Base-by-base conservation (phyloP, 2,888 invertebrate species). In the Lobophora halterata region DNA sequence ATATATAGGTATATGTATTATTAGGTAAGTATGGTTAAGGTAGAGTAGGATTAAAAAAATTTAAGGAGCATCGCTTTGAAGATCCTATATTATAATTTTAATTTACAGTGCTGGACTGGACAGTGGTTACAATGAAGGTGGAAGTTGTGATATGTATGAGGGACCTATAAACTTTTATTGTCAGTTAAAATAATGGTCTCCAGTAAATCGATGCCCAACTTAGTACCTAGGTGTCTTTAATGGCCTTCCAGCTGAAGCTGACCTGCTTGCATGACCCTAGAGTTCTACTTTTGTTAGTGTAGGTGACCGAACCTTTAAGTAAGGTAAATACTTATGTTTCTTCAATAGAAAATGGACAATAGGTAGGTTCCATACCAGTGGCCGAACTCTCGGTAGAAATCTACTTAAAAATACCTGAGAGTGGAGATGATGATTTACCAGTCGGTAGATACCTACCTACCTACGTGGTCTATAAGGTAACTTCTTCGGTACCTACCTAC, bases 141-240 rank as follows among this genome's bases (percentile, higher is more conserved):
- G 69, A 66, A 72, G 70, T 61, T 52, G 25, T 29, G 45, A 40
- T 72, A n/a, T n/a, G n/a, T n/a, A n/a, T n/a, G n/a, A n/a, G 18
- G 18, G 24, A 30, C 29, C n/a, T n/a, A 59, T 78, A 65, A 76
- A 73, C 54, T 73, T 76, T 74, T 72, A 79, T 59, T 50, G 61
- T 47, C 56, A 58, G 61, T 71, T 68, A 70, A 71, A 66, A 61
- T 68, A 61, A 70, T 65, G 62, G 51, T 33, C 49, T 55, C 51
- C 46, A 27, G 37, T 40, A 49, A 61, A 67, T 68, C 64, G 58
- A 65, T 65, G 55, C 18, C 39, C 31, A 27, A 31, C 31, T 27
- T 28, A 37, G 42, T 44, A 37, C 39, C 35, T 36, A 33, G 45
- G 31, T 35, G 32, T 32, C 26, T 30, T 17, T 37, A 40, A 18